Percentiles rank a stretch among this genome's conserved stretches.
Evolutionary conservation across 2,888 invertebrate species (phyloP).

Genomic region (Ernsta delagoae): DNA sequence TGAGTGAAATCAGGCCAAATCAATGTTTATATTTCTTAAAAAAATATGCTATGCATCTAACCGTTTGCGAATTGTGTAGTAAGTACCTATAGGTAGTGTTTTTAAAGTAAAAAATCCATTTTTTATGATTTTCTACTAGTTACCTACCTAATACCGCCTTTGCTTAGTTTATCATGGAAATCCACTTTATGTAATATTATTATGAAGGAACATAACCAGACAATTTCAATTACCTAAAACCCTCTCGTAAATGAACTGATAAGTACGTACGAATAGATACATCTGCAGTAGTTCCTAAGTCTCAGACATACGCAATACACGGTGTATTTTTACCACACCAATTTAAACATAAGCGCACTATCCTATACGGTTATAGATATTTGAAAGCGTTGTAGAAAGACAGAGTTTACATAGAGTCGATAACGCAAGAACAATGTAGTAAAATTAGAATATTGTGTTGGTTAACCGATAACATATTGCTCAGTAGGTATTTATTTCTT

Average conservation of each 20-base stretch:
- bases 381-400: not conserved
- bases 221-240: not conserved
- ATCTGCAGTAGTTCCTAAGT: slow-evolving; percentile 38
- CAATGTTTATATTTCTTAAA: not conserved
- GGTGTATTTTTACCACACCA: slow-evolving; percentile 53
- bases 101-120: too few species aligned
- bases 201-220: too few species aligned
- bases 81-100: too few species aligned
- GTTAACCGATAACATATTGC: too few species aligned
- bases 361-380: not conserved
- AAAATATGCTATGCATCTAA: not conserved
- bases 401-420: slow-evolving; percentile 5
- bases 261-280: not conserved
- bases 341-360: too few species aligned
- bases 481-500: not conserved
- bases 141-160: too few species aligned
- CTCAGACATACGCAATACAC: slow-evolving; percentile 48
- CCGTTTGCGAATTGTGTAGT: too few species aligned
- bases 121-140: too few species aligned
- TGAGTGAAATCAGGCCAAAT: not conserved
- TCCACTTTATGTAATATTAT: too few species aligned
- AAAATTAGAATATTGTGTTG: not conserved
- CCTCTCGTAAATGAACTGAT: not conserved
- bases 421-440: slow-evolving; percentile 1
- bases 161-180: too few species aligned